A percentile compares a stretch with the other conserved stretches of the same genome.
Conservation (phyloP, 1,140 invertebrate species). For the Popillia japonica region DNA sequence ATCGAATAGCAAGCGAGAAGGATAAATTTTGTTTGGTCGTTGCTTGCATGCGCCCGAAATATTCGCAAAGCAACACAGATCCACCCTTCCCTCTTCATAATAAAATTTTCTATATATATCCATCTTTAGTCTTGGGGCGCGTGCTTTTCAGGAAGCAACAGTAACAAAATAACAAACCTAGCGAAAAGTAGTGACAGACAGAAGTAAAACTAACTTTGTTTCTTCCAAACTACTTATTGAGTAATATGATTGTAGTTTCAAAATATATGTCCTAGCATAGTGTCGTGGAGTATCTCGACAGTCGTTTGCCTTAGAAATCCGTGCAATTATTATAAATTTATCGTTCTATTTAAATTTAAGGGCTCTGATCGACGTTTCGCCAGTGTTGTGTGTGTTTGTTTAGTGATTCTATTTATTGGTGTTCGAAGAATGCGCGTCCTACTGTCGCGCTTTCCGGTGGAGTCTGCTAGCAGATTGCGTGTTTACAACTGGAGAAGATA, state of each 20-base stretch:
- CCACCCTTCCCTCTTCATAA: conserved; percentile 15
- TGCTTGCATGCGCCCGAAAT: conserved; percentile 23
- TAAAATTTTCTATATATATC: conserved; percentile 26
- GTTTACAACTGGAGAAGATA: conserved; percentile 16
- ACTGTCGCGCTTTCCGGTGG: background rate
- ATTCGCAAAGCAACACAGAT: conserved; percentile 16
- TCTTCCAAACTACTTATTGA: background rate
- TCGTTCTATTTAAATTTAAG: background rate
- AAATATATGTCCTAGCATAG: background rate
- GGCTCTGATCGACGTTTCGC: background rate
- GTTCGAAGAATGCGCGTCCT: background rate
- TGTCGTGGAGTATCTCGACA: background rate
- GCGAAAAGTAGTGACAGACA: background rate
- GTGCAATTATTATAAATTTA: background rate
- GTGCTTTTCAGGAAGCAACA: background rate
- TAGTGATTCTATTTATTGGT: background rate
- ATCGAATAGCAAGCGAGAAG: conserved; percentile 1
- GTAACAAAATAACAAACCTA: conserved; percentile 34
- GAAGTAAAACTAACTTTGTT: background rate
- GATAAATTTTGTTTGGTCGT: conserved; percentile 34
- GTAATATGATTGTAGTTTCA: conserved; percentile 1
- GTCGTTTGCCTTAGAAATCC: background rate
- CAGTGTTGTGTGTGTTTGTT: background rate
- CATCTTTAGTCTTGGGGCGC: background rate
- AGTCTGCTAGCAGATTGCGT: conserved; percentile 1